Percentiles rank a stretch among this genome's conserved stretches.
Conservation (phyloP, 2,888 invertebrate species). For the Lumbricus terrestris region DNA sequence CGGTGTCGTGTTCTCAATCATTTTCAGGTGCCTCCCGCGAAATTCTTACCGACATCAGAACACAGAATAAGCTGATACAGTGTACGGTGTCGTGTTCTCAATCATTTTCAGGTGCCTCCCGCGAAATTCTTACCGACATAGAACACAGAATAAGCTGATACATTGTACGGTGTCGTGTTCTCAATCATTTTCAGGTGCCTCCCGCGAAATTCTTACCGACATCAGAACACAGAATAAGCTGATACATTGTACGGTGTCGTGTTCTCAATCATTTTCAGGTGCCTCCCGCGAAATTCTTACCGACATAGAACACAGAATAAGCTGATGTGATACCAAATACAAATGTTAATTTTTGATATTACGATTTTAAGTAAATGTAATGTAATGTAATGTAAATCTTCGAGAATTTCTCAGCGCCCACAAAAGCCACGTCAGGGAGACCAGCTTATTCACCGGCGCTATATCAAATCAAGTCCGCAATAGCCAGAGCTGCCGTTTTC, state of each 20-base stretch:
- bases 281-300: conserved; percentile 41
- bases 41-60: conserved; percentile 38
- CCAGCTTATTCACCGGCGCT: too few species aligned
- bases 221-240: conserved; percentile 51
- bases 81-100: conserved; percentile 45
- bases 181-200: conserved; percentile 44
- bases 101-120: conserved; percentile 38
- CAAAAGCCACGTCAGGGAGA: too few species aligned
- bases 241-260: conserved; percentile 47
- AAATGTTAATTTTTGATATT: too few species aligned
- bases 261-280: conserved; percentile 42
- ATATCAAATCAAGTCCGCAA: too few species aligned
- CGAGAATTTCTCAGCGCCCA: too few species aligned
- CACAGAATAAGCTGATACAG: too few species aligned
- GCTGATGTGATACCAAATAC: too few species aligned
- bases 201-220: conserved; percentile 51
- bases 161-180: conserved; percentile 47
- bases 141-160: conserved; percentile 42
- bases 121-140: conserved; percentile 39
- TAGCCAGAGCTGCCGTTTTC: too few species aligned
- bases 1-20: conserved; percentile 44
- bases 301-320: too few species aligned
- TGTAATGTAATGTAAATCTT: too few species aligned
- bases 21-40: conserved; percentile 36
- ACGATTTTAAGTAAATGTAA: too few species aligned